Evolutionary conservation across 2,888 invertebrate species (phyloP).

Genomic region (Cremastobaeus sp.): DNA sequence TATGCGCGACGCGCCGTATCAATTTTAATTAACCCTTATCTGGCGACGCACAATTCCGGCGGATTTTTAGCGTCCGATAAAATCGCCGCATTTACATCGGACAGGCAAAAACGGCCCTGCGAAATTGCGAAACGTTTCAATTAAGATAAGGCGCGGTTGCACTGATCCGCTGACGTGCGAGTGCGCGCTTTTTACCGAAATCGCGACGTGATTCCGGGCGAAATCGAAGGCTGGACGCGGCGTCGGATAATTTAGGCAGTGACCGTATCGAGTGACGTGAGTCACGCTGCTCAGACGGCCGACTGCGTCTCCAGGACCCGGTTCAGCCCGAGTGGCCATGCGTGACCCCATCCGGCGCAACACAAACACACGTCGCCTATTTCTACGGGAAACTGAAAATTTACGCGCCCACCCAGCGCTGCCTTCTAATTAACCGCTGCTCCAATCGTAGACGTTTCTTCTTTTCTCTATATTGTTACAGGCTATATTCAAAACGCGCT

Average conservation of each 20-base stretch:
- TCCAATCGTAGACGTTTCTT: conserved; percentile 38
- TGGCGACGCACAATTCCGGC: too few relatives aligned
- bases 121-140: not conserved
- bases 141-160: not conserved
- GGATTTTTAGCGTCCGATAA: too few relatives aligned
- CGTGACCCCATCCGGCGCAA: conserved; percentile 74
- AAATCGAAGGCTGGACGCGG: conserved; percentile 26
- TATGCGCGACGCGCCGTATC: too few relatives aligned
- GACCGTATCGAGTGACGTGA: conserved; percentile 77
- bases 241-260: conserved; percentile 71
- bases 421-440: conserved; percentile 42
- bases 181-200: not conserved
- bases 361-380: conserved; percentile 51
- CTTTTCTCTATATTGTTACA: conserved; percentile 3
- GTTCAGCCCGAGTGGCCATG: conserved; percentile 78
- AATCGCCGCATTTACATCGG: not conserved
- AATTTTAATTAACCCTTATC: too few relatives aligned
- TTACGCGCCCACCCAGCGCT: conserved; percentile 57
- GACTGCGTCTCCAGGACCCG: conserved; percentile 65
- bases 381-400: conserved; percentile 66
- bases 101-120: not conserved
- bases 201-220: conserved; percentile 8
- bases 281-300: conserved; percentile 61
- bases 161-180: not conserved
- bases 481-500: too few relatives aligned